phyloP scores from a whole-genome alignment of 2,888 invertebrate species.

The Hirudinaria manillensis region DNA sequence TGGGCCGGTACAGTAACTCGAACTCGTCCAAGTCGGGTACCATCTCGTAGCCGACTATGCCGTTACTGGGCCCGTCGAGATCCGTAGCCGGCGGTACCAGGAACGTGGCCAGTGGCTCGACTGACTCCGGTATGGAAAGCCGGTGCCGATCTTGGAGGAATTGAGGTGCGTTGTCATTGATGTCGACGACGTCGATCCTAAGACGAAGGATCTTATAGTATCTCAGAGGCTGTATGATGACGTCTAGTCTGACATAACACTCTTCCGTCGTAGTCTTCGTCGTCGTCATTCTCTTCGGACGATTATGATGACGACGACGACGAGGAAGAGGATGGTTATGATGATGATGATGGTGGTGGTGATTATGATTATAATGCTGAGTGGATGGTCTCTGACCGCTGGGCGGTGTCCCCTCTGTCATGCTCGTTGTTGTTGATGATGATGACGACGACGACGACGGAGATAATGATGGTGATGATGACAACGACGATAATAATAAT shows the following conservation, averaged over 20 bases:
- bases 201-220: neutral
- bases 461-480: slow-evolving; percentile 31
- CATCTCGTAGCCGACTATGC: neutral
- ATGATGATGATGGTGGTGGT: slow-evolving; percentile 19
- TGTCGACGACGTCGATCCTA: slow-evolving; percentile 8
- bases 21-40: neutral
- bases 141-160: slow-evolving; percentile 4
- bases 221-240: neutral
- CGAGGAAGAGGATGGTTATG: slow-evolving; percentile 14
- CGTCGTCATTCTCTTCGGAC: neutral
- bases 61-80: neutral
- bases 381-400: neutral
- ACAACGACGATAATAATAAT: slow-evolving; percentile 26
- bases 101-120: neutral
- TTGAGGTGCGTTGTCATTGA: slow-evolving; percentile 12
- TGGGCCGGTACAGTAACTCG: neutral
- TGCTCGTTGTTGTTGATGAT: slow-evolving; percentile 13
- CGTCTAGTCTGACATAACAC: neutral
- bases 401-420: neutral
- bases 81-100: slow-evolving; percentile 18
- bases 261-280: neutral
- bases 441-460: slow-evolving; percentile 29
- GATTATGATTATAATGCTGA: slow-evolving; percentile 22
- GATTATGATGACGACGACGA: neutral
- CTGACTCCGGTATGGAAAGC: slow-evolving; percentile 8